phyloP scores from a whole-genome alignment of 2,888 invertebrate genomes.

The Gryllus longicercus region DNA sequence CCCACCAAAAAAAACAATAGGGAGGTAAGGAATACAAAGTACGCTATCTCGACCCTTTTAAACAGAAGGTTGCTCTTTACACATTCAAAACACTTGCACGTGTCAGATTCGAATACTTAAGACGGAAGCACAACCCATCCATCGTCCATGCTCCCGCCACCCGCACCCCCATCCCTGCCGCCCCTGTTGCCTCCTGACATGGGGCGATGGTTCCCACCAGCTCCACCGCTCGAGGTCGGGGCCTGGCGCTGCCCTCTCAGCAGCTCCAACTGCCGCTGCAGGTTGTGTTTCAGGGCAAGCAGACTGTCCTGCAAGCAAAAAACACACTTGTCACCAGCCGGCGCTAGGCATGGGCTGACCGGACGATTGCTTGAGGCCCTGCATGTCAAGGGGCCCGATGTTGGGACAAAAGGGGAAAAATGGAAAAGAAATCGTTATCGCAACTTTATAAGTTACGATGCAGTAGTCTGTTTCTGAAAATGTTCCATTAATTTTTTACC shows the following conservation, averaged over 20 bases:
- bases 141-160: slow-evolving; percentile 45
- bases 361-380: no score
- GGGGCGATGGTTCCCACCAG: background rate
- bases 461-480: no score
- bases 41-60: no score
- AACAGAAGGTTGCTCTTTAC: background rate
- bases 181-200: background rate
- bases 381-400: no score
- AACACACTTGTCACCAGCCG: background rate
- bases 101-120: background rate
- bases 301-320: slow-evolving; percentile 59
- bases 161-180: slow-evolving; percentile 35
- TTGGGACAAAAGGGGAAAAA: background rate
- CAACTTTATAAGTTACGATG: background rate
- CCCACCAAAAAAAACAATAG: no score
- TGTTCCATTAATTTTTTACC: no score
- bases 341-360: no score
- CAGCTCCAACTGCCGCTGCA: slow-evolving; percentile 62
- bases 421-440: background rate
- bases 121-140: slow-evolving; percentile 53
- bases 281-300: slow-evolving; percentile 61
- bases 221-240: background rate
- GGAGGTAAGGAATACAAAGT: no score
- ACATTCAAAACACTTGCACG: background rate
- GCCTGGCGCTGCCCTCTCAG: slow-evolving; percentile 47